These are phyloP conservation scores for Olivierus martensii DNA, from an alignment of 1,140 invertebrate species.

Conservation along the genomic window DNA sequence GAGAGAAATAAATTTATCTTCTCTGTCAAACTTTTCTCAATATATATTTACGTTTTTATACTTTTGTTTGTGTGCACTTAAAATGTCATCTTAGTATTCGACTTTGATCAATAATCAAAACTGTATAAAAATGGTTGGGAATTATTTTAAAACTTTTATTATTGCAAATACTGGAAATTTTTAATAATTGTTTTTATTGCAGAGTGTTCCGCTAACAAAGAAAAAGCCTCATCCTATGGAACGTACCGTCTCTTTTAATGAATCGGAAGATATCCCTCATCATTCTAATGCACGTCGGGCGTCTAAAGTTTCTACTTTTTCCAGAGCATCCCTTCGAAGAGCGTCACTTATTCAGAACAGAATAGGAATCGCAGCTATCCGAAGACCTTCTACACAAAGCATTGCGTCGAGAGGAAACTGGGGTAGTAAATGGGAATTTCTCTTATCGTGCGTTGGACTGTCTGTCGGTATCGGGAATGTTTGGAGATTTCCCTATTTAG, in stretches of 20 bases:
- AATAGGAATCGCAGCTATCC: slow-evolving; percentile 9
- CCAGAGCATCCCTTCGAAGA: slow-evolving; percentile 7
- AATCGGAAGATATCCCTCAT: not conserved
- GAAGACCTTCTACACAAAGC: slow-evolving; percentile 10
- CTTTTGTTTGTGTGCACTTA: too few species aligned
- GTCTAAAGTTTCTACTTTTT: not conserved
- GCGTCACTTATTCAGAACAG: slow-evolving; percentile 1
- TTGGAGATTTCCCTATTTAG: slow-evolving; percentile 33
- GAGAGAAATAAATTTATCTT: not conserved
- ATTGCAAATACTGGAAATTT: too few species aligned
- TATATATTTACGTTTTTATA: too few species aligned
- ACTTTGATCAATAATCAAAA: too few species aligned
- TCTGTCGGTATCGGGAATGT: slow-evolving; percentile 33
- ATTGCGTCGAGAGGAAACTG: slow-evolving; percentile 25
- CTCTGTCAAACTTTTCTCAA: not conserved
- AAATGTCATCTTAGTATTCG: too few species aligned
- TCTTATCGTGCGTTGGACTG: slow-evolving; percentile 29
- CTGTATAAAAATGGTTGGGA: too few species aligned
- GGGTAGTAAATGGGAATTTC: slow-evolving; percentile 30
- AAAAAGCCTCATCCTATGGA: not conserved
- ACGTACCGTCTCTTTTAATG: not conserved
- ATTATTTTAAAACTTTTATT: too few species aligned
- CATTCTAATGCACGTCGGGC: not conserved
- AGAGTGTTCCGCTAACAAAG: not conserved
- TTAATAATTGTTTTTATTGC: not conserved